phyloP scores from a whole-genome alignment of 2,888 invertebrate genomes.

The Melieria omissa region DNA sequence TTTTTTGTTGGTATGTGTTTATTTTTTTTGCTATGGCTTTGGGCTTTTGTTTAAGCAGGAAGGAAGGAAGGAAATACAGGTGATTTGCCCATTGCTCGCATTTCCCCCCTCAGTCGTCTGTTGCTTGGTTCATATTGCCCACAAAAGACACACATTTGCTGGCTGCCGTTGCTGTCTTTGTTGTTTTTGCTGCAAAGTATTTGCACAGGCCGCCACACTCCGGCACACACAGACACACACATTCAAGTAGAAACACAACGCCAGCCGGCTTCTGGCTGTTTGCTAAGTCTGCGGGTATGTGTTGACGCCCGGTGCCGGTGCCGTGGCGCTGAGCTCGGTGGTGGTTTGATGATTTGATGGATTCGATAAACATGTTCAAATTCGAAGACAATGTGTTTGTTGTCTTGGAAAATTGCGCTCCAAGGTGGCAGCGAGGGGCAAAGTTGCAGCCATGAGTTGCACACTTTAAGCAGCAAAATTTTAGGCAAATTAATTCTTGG shows the following conservation, averaged over 20 bases:
- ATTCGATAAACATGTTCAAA: slow-evolving; percentile 28
- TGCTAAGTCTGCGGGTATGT: not conserved
- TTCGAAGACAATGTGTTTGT: slow-evolving; percentile 20
- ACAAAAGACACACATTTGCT: no score
- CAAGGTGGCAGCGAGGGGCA: not conserved
- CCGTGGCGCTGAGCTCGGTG: not conserved
- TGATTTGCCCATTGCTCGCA: slow-evolving; percentile 57
- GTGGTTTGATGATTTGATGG: slow-evolving; percentile 13
- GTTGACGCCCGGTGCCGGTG: not conserved
- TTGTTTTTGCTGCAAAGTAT: slow-evolving; percentile 24
- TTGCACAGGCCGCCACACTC: slow-evolving; percentile 15
- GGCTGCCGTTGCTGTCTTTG: slow-evolving; percentile 14
- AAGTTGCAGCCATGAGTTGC: not conserved
- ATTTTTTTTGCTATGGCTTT: slow-evolving; percentile 17
- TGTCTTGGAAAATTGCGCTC: slow-evolving; percentile 8
- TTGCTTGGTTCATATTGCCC: no score
- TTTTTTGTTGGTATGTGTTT: slow-evolving; percentile 35
- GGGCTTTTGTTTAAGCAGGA: slow-evolving; percentile 50
- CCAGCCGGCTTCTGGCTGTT: no score
- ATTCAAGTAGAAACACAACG: not conserved
- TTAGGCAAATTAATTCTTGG: no score
- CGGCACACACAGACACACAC: slow-evolving; percentile 50
- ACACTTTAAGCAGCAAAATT: no score
- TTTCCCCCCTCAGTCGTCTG: not conserved
- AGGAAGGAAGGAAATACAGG: slow-evolving; percentile 57